Conservation (phyloP, 1,140 invertebrate species). For the Drosophila teissieri region DNA sequence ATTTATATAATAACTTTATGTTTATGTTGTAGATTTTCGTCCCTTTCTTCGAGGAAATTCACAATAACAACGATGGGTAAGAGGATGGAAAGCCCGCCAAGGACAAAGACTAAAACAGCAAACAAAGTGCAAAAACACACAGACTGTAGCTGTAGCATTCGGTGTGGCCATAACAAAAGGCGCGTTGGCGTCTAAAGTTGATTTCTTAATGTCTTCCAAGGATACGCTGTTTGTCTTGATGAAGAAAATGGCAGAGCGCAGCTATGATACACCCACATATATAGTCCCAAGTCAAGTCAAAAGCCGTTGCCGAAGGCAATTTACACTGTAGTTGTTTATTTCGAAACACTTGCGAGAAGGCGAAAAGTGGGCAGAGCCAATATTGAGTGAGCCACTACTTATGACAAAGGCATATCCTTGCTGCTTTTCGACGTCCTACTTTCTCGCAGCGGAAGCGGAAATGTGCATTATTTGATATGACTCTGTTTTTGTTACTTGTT, state of each 20-base stretch:
- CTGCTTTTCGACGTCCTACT: constrained; percentile 42
- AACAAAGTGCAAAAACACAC: constrained; percentile 45
- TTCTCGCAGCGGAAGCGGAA: constrained; percentile 65
- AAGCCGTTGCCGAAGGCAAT: constrained; percentile 60
- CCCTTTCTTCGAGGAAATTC: constrained; percentile 13
- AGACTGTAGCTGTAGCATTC: constrained; percentile 56
- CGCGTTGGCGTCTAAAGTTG: constrained; percentile 78
- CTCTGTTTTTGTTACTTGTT: constrained; percentile 26
- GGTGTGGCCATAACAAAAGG: constrained; percentile 69
- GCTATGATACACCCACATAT: constrained; percentile 45
- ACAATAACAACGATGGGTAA: constrained; percentile 22
- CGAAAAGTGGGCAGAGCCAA: constrained; percentile 50
- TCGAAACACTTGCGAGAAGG: constrained; percentile 69
- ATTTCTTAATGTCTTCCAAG: constrained; percentile 79
- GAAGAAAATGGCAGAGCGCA: constrained; percentile 66
- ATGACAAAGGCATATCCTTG: constrained; percentile 9
- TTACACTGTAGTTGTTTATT: constrained; percentile 80
- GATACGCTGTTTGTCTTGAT: constrained; percentile 71
- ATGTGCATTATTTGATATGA: constrained; percentile 77
- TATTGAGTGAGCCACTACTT: constrained; percentile 41
- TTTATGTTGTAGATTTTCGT: constrained; percentile 77
- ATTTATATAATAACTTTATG: constrained; percentile 82
- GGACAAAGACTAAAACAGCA: constrained; percentile 55
- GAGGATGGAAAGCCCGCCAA: constrained; percentile 43
- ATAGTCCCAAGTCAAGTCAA: constrained; percentile 43